A percentile compares a stretch with the other conserved stretches of the same genome.
Evolutionary conservation across 1,140 invertebrate genomes (phyloP).

Genomic region (Chironomus tepperi): DNA sequence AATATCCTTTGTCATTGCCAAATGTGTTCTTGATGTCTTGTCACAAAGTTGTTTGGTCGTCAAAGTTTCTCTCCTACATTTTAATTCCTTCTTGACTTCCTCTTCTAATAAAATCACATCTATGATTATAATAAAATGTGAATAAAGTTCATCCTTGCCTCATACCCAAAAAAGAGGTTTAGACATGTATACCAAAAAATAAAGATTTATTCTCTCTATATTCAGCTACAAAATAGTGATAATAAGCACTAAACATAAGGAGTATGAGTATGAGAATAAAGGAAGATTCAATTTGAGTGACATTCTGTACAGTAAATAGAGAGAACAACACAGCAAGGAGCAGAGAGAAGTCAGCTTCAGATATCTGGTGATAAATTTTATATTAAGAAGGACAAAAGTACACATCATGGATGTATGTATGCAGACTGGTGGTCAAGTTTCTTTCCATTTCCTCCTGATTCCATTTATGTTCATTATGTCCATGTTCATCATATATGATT

Average conservation of each 20-base stretch:
- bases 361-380: neutral
- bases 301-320: neutral
- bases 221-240: neutral
- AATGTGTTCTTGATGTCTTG: constrained; percentile 5
- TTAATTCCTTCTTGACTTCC: too few relatives aligned
- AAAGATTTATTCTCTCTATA: neutral
- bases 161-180: neutral
- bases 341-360: too few relatives aligned
- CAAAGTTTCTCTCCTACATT: neutral
- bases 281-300: neutral
- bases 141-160: neutral
- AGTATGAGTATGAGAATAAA: neutral
- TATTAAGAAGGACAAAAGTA: neutral
- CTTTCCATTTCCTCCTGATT: neutral
- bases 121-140: neutral
- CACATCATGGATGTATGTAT: neutral
- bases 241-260: neutral
- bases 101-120: too few relatives aligned
- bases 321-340: neutral
- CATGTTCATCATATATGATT: too few relatives aligned
- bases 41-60: constrained; percentile 19
- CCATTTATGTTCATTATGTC: too few relatives aligned
- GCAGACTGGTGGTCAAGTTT: neutral
- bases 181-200: too few relatives aligned
- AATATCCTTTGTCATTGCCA: constrained; percentile 10